phyloP scores from a whole-genome alignment of 2,888 invertebrate genomes.

The Argyra leucocephala region DNA sequence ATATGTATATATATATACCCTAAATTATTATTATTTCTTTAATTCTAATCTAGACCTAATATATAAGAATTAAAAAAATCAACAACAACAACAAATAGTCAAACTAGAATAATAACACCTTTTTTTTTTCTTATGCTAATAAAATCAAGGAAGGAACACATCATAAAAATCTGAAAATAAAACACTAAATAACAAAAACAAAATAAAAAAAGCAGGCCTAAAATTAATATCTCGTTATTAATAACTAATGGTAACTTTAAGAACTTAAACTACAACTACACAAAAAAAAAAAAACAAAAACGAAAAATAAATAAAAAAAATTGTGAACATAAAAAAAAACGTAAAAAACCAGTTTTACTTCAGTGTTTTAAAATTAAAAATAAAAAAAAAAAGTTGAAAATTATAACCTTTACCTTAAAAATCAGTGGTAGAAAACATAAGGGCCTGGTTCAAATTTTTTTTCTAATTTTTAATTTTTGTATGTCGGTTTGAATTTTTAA shows the following conservation, averaged over 20 bases:
- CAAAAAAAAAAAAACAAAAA: neutral
- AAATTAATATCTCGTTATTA: slow-evolving; percentile 3
- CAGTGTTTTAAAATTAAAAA: neutral
- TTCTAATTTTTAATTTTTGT: no score
- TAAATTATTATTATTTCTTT: no score
- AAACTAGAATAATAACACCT: slow-evolving; percentile 6
- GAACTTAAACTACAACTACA: neutral
- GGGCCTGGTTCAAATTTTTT: no score
- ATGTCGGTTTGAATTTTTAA: no score
- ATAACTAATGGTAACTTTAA: slow-evolving; percentile 1
- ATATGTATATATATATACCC: no score
- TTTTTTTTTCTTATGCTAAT: neutral
- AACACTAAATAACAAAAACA: neutral
- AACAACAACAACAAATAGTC: neutral
- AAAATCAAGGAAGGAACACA: slow-evolving; percentile 6
- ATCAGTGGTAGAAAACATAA: no score
- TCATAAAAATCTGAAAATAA: slow-evolving; percentile 3
- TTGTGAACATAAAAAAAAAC: no score
- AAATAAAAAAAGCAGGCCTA: neutral
- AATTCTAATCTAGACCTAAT: no score
- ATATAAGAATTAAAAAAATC: no score
- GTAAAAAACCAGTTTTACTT: neutral
- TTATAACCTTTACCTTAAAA: no score
- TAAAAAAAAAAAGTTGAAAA: neutral
- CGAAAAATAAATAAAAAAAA: neutral